A percentile compares a stretch with the other conserved stretches of the same genome.
phyloP scores from a whole-genome alignment of 2,113 vertebrate species.

The Cheirogaleus medius region DNA sequence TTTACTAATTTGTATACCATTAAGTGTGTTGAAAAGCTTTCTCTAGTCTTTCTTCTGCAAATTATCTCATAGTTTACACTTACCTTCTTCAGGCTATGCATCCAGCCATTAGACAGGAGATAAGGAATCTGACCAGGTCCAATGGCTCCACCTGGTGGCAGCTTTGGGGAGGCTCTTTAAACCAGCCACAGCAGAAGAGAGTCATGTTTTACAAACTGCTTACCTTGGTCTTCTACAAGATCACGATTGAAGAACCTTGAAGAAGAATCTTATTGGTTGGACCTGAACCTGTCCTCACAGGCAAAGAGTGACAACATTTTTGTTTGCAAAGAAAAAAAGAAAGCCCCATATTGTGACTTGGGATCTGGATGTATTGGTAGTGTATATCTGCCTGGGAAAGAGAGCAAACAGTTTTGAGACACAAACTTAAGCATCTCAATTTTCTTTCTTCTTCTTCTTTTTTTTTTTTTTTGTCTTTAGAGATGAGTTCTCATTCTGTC shows the following conservation, averaged over 20 bases:
- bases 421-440: background rate
- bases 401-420: background rate
- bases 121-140: background rate
- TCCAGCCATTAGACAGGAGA: rapidly evolving
- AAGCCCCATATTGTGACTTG: background rate
- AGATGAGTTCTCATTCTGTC: too few species aligned
- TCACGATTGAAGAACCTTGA: background rate
- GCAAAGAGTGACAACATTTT: background rate
- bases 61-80: background rate
- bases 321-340: background rate
- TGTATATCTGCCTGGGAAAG: background rate
- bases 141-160: background rate
- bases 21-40: background rate
- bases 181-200: background rate
- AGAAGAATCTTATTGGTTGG: background rate
- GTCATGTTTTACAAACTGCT: background rate
- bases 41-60: background rate
- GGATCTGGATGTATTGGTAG: background rate
- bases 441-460: too few species aligned
- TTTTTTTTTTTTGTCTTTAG: too few species aligned
- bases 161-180: background rate
- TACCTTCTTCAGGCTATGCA: background rate
- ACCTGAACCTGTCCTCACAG: background rate
- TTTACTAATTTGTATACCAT: background rate
- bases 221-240: background rate